Evolutionary conservation across 2,888 invertebrate genomes (phyloP).

Genomic region (Eilema griseolum): DNA sequence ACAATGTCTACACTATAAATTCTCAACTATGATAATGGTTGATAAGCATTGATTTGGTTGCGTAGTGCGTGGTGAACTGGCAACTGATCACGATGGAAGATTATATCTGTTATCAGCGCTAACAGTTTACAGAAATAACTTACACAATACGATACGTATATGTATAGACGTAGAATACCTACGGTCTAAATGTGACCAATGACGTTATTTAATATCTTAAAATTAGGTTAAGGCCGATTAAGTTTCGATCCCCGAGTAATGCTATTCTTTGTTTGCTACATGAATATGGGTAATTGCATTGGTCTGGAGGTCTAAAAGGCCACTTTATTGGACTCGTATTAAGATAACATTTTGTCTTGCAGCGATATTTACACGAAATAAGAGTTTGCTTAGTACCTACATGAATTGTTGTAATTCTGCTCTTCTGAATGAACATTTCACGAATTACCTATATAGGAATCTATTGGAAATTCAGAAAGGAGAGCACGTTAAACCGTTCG

Average conservation of each 20-base stretch:
- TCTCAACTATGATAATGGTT: conserved; percentile 28
- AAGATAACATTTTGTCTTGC: no score
- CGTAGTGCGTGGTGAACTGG: conserved; percentile 22
- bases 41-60: conserved; percentile 25
- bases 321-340: no score
- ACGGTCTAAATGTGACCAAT: conserved; percentile 36
- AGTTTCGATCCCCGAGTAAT: background rate
- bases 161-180: conserved; percentile 21
- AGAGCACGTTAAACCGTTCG: no score
- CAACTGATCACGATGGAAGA: conserved; percentile 28
- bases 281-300: no score
- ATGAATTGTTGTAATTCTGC: no score
- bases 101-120: conserved; percentile 28
- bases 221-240: background rate
- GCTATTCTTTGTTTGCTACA: no score
- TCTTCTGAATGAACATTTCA: no score
- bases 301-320: no score
- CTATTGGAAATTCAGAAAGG: no score
- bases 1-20: conserved; percentile 23
- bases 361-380: no score
- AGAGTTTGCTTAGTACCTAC: no score
- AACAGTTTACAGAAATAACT: conserved; percentile 32
- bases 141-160: conserved; percentile 33
- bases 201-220: conserved; percentile 15
- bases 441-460: no score